These are phyloP conservation scores for Andrena dorsata DNA, from an alignment of 2,888 invertebrate genomes.

Conservation along the genomic window DNA sequence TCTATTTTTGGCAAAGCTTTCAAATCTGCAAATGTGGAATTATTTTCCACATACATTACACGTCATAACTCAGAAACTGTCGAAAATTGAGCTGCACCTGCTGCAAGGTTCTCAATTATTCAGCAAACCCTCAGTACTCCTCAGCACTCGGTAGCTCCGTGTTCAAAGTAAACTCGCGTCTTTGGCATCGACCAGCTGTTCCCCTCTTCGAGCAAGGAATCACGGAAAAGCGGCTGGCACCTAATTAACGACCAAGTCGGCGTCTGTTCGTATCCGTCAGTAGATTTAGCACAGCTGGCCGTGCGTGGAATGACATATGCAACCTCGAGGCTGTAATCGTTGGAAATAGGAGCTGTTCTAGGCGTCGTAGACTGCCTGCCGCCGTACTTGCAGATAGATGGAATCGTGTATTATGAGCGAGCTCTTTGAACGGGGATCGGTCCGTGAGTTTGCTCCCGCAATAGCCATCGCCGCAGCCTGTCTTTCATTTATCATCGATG, in stretches of 20 bases:
- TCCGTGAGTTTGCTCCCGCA: conserved; percentile 7
- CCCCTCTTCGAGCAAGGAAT: not conserved
- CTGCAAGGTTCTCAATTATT: no score
- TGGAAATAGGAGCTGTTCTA: conserved; percentile 59
- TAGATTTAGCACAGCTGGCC: conserved; percentile 48
- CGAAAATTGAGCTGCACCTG: no score
- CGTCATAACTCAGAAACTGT: no score
- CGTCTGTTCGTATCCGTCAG: conserved; percentile 57
- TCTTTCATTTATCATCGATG: conserved; percentile 1
- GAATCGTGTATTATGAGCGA: conserved; percentile 34
- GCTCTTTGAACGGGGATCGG: conserved; percentile 21
- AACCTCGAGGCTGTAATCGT: conserved; percentile 50
- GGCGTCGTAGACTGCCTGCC: conserved; percentile 67
- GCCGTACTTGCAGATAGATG: conserved; percentile 56
- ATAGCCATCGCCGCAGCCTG: not conserved
- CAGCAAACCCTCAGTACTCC: no score
- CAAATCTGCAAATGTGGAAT: no score
- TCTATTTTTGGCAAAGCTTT: no score
- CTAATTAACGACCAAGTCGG: conserved; percentile 28
- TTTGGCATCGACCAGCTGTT: not conserved
- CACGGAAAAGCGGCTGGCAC: conserved; percentile 1
- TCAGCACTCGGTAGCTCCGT: not conserved
- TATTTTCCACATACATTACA: no score
- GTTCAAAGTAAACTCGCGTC: not conserved
- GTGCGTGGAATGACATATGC: conserved; percentile 51